phyloP scores from a whole-genome alignment of 2,888 invertebrate genomes.

The Falcaria lacertinaria region DNA sequence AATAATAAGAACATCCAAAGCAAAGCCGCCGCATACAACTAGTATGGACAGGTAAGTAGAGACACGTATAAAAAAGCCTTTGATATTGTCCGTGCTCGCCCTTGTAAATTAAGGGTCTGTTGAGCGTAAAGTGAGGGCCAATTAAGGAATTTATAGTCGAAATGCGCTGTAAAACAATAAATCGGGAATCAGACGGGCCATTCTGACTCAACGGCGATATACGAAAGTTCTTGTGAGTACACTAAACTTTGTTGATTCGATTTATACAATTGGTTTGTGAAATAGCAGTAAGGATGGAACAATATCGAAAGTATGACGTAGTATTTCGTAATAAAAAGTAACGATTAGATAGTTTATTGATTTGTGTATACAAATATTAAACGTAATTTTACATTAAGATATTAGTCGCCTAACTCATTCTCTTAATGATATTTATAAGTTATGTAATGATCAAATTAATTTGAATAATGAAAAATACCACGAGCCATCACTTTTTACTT shows the following conservation, averaged over 20 bases:
- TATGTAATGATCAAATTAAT: too few species aligned
- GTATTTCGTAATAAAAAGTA: too few species aligned
- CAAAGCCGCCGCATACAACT: background rate
- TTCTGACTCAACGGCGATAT: background rate
- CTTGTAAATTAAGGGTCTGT: slow-evolving; percentile 70
- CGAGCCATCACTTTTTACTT: too few species aligned
- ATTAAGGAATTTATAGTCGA: slow-evolving; percentile 74
- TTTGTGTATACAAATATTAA: too few species aligned
- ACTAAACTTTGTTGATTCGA: background rate
- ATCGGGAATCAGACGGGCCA: slow-evolving; percentile 55
- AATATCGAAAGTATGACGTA: too few species aligned
- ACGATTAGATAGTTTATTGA: too few species aligned
- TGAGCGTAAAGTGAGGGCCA: slow-evolving; percentile 67
- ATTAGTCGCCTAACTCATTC: too few species aligned
- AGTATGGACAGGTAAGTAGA: slow-evolving; percentile 6
- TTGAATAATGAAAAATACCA: too few species aligned
- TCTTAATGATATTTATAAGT: too few species aligned
- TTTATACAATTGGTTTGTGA: too few species aligned
- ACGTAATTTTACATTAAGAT: too few species aligned
- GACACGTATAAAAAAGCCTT: slow-evolving; percentile 30
- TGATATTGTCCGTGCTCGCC: slow-evolving; percentile 60
- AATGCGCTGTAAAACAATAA: slow-evolving; percentile 75
- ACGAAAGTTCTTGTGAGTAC: background rate
- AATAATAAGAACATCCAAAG: background rate
- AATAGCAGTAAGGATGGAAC: too few species aligned